phyloP scores from a whole-genome alignment of 1,140 invertebrate species.

The Halictus rubicundus region DNA sequence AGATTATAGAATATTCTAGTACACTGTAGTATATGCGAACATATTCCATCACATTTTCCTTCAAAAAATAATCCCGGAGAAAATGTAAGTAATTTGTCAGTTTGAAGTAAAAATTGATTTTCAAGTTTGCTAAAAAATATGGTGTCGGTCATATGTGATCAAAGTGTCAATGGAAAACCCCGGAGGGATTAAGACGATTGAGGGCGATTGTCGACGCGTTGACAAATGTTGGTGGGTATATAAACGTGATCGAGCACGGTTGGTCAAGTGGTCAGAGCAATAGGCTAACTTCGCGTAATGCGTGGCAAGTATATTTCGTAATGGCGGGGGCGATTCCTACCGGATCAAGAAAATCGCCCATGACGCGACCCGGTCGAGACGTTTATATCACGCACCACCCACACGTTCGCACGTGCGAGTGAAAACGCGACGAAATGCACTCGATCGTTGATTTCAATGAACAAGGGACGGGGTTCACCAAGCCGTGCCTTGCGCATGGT shows the following conservation, averaged over 20 bases:
- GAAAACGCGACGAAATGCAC: conserved; percentile 57
- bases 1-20: too few relatives aligned
- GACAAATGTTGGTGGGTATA: neutral
- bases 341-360: conserved; percentile 53
- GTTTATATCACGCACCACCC: conserved; percentile 72
- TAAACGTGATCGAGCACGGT: too few relatives aligned
- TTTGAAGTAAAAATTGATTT: too few relatives aligned
- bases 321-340: conserved; percentile 51
- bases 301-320: conserved; percentile 58
- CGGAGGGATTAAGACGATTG: neutral
- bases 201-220: neutral
- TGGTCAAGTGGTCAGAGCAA: neutral
- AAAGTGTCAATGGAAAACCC: neutral
- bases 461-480: conserved; percentile 26
- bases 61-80: too few relatives aligned
- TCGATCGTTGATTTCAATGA: conserved; percentile 38
- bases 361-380: conserved; percentile 63
- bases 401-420: conserved; percentile 59
- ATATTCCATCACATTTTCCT: too few relatives aligned
- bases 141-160: too few relatives aligned
- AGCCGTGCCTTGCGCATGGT: conserved; percentile 26
- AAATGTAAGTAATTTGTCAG: too few relatives aligned
- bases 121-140: too few relatives aligned
- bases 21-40: too few relatives aligned
- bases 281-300: conserved; percentile 12